phyloP scores from a whole-genome alignment of 2,888 invertebrate species.

The Punctoribates punctum region DNA sequence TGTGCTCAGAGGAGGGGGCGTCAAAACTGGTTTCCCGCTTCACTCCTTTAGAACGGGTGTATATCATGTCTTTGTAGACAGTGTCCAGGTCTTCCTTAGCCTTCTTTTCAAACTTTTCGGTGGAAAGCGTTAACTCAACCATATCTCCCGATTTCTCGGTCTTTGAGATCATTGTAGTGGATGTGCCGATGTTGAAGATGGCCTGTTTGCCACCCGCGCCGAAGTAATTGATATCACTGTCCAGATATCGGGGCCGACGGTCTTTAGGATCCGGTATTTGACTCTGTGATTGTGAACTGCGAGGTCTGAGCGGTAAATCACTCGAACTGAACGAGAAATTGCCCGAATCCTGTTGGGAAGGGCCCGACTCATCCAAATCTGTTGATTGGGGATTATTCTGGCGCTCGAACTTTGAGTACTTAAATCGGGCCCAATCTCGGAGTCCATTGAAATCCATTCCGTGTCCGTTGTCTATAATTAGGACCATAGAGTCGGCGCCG shows the following conservation, averaged over 20 bases:
- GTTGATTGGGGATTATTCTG: not conserved
- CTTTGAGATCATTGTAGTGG: conserved; percentile 11
- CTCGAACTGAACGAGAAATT: not conserved
- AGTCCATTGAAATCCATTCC: conserved; percentile 16
- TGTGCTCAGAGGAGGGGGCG: not conserved
- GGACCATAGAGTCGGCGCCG: conserved; percentile 3
- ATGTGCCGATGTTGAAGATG: conserved; percentile 7
- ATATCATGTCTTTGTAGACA: not conserved
- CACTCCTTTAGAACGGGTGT: not conserved
- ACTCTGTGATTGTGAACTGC: not conserved
- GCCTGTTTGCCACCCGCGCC: conserved; percentile 35
- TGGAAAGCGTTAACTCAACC: conserved; percentile 12
- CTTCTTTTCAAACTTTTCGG: not conserved
- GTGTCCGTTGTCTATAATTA: conserved; percentile 1
- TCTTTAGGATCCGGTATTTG: not conserved
- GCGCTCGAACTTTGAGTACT: conserved; percentile 20
- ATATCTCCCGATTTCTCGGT: not conserved
- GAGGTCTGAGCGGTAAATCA: not conserved
- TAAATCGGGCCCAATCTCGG: conserved; percentile 17
- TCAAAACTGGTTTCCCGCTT: not conserved
- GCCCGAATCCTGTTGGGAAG: too few species aligned
- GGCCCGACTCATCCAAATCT: not conserved
- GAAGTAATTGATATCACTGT: conserved; percentile 26
- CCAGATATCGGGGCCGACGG: not conserved
- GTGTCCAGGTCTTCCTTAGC: not conserved